A percentile compares a stretch with the other conserved stretches of the same genome.
Conservation (phyloP, 2,888 invertebrate genomes). For the Chrysomela aeneicollis region DNA sequence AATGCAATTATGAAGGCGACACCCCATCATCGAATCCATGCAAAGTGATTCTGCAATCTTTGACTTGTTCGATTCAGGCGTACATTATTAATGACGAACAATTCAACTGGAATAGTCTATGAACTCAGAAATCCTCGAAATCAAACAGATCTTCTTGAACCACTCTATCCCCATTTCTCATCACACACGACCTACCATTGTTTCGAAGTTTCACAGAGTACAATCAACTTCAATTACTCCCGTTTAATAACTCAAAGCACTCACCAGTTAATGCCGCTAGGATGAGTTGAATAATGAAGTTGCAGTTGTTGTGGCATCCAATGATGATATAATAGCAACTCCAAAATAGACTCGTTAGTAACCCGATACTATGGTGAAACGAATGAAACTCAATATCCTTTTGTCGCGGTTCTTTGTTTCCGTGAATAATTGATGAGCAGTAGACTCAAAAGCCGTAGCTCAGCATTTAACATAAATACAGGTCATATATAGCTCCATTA, state of each 20-base stretch:
- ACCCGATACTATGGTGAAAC: conserved; percentile 4
- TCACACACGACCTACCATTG: conserved; percentile 14
- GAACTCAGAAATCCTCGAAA: neutral
- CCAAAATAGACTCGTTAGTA: conserved; percentile 15
- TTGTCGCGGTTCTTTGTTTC: neutral
- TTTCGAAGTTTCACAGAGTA: conserved; percentile 11
- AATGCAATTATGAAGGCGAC: neutral
- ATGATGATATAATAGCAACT: conserved; percentile 18
- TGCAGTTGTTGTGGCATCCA: conserved; percentile 18
- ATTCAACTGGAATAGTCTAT: neutral
- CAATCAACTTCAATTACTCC: conserved; percentile 23
- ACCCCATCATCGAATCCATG: neutral
- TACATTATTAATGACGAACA: neutral
- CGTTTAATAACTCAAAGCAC: conserved; percentile 22
- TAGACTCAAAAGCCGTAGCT: too few relatives aligned
- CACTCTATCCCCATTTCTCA: neutral
- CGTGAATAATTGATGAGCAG: neutral
- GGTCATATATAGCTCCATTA: too few relatives aligned
- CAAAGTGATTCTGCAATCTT: neutral
- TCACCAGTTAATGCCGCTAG: conserved; percentile 19
- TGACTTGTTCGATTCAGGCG: neutral
- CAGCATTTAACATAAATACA: too few relatives aligned
- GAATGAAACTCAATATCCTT: conserved; percentile 15
- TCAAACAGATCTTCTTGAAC: neutral
- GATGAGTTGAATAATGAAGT: conserved; percentile 24